phyloP scores from a whole-genome alignment of 2,797 vertebrate species.

The Chrysocyon brachyurus region DNA sequence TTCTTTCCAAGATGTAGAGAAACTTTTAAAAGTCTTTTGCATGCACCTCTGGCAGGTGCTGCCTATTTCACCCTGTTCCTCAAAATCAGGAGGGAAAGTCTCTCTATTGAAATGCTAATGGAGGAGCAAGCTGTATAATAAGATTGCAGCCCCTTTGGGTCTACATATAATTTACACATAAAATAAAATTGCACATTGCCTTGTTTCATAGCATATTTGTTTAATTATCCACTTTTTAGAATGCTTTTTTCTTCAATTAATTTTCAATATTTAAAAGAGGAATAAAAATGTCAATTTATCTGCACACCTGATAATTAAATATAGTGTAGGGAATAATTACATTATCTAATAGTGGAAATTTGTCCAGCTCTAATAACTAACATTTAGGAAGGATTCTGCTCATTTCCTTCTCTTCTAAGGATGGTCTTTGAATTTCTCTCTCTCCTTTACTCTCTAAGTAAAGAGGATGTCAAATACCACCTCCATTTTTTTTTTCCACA shows the following conservation, averaged over 20 bases:
- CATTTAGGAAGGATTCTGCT: conserved; percentile 73
- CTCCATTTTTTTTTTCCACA: neutral
- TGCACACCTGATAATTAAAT: conserved; percentile 90
- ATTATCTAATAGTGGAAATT: conserved; percentile 86
- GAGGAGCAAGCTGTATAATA: conserved; percentile 86
- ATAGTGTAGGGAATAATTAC: conserved; percentile 88
- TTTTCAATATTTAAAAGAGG: conserved; percentile 90
- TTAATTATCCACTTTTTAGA: conserved; percentile 90
- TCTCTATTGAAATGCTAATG: conserved; percentile 89
- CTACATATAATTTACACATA: conserved; percentile 90
- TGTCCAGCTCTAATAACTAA: conserved; percentile 83
- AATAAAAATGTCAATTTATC: conserved; percentile 88
- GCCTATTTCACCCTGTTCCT: conserved; percentile 82
- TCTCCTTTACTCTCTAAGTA: conserved; percentile 4
- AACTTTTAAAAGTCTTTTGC: conserved; percentile 51
- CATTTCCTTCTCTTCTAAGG: conserved; percentile 58
- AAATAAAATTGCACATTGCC: conserved; percentile 89
- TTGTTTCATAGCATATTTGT: conserved; percentile 89
- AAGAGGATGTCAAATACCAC: neutral
- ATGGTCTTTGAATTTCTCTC: neutral
- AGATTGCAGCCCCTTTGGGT: conserved; percentile 88
- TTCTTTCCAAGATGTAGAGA: neutral
- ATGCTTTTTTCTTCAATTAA: conserved; percentile 88
- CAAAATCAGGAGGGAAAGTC: conserved; percentile 80
- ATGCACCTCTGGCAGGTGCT: conserved; percentile 26